These are phyloP conservation scores for Semnornis frantzii DNA, from an alignment of 2,113 vertebrate species.

Conservation along the genomic window DNA sequence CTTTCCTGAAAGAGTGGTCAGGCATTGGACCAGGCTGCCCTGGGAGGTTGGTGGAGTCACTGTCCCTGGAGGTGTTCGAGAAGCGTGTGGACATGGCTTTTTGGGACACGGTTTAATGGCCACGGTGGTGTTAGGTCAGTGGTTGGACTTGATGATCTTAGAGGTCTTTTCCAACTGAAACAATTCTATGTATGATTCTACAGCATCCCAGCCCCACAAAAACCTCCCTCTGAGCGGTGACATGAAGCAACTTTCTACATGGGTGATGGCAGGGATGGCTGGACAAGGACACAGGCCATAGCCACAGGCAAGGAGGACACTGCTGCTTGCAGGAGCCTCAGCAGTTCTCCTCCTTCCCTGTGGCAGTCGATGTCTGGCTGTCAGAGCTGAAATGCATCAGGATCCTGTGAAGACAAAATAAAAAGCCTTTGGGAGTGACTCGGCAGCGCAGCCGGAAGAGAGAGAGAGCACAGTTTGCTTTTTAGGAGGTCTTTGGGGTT, in stretches of 20 bases:
- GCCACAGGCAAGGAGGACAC: background rate
- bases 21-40: no score
- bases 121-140: no score
- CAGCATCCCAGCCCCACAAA: no score
- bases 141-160: no score
- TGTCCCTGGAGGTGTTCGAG: no score
- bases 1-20: no score
- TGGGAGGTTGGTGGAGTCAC: no score
- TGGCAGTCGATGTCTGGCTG: background rate
- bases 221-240: fast-evolving
- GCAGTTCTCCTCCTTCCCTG: background rate
- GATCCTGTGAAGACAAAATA: background rate
- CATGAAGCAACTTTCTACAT: fast-evolving
- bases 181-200: no score
- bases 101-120: no score
- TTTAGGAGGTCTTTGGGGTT: background rate
- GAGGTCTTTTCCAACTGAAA: no score
- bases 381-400: background rate
- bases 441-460: background rate
- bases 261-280: fast-evolving
- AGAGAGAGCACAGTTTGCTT: background rate
- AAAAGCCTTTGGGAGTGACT: constrained; percentile 8
- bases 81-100: no score
- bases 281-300: fast-evolving
- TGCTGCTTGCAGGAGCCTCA: background rate